Evolutionary conservation across 2,797 vertebrate species (phyloP), one percentile per base, ranked within the genome.

Genomic region (Arrhamphus sclerolepis): DNA sequence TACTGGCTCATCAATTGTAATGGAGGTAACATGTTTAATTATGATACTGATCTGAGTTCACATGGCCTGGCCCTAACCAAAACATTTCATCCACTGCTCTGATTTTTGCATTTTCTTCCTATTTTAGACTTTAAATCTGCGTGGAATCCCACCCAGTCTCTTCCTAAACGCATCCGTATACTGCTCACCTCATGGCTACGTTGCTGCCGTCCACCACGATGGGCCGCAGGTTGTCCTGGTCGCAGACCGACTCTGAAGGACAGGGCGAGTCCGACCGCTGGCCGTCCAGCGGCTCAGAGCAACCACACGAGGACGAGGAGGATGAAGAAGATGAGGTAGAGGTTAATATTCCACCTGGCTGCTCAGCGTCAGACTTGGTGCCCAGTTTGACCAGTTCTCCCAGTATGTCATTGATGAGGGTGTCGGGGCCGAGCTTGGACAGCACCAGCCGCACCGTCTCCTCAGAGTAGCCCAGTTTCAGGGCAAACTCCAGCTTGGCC

Each of bases 341-440:
- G 49, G 80, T 81, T 1, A 77, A n/a, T 0, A 67, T 64, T 1
- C 42, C 79, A 0, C 65, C 21, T 0, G 89, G 42, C 77, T 92
- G 94, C 77, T 98, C 96, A 9, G 89, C 52, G 62, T 98, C 96
- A 14, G 91, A 90, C 90, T 97, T 97, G 88, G 94, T 96, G 65
- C 96, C 96, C 80, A 98, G 94, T 85, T 97, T 98, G 80, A 99
- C 97, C 84, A 99, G 93, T 84, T 99, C 97, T 78, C 96, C 97
- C 82, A 98, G 90, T 67, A 98, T 96, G 89, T 99, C 96, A 51
- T 99, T 98, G 89, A 96, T 98, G 87, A 99, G 95, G 81, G 97
- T 96, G 75, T 96, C 92, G 0, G 95, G 94, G 75, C 97, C 96
- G 42, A 99, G 93, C 87, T 99, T 99, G 85, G 94, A 94, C 53